Evolutionary conservation across 2,797 vertebrate species (phyloP), one percentile per base, ranked within the genome.

Genomic region (Labroides dimidiatus): DNA sequence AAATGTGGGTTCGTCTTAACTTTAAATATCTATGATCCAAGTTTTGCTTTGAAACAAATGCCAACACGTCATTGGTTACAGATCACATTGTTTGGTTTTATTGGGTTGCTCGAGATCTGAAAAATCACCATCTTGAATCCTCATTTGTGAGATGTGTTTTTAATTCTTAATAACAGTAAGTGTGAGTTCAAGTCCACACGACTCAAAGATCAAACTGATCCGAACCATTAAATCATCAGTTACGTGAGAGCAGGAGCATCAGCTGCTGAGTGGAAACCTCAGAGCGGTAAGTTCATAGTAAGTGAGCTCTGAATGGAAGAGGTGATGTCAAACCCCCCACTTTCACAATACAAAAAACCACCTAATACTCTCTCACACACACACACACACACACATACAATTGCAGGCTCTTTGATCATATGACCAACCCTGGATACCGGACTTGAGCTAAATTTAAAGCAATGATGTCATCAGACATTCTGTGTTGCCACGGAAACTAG

Each of bases 401-500:
- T 47, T 21, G 65, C 64, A 17, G 59, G 75, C 75, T 68, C 61
- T 59, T 27, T 24, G 47, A 63, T 92, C 93, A 93, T 21, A 66
- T 93, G 92, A 91, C 54, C 71, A 75, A 77, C 76, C 69, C 80
- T 69, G 69, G 86, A 85, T 75, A 84, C 74, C 56, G 77, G 85
- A 85, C 78, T 44, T 50, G 67, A 82, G 84, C 89, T 94, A 92
- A 93, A 93, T 91, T 93, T 92, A 93, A 88, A 90, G 69, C 80
- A 45, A 80, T 92, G 91, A 94, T 91, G 92, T 93, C 93, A 93
- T 85, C 81, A 88, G 86, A 91, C 87, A 90, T 87, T 91, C 87
- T 90, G 72, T 86, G 91, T 94, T 92, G 87, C 93, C 86, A 91
- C 83, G 86, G 90, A 94, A 95, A 93, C 90, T 93, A 89, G 93